These are phyloP conservation scores for Misgurnus anguillicaudatus DNA, from an alignment of 2,113 vertebrate genomes.

Conservation along the genomic window DNA sequence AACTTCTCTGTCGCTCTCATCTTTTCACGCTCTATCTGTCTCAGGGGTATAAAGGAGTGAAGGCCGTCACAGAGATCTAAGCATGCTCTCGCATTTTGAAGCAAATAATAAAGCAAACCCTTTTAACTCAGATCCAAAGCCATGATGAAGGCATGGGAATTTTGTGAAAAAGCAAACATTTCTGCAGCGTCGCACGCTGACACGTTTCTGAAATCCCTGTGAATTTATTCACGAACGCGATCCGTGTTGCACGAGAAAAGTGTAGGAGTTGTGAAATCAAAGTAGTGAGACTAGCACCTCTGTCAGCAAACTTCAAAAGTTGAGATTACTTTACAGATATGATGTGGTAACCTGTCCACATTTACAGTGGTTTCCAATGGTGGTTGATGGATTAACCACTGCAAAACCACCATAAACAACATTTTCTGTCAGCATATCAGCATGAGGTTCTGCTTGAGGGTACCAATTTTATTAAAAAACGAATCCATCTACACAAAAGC, in stretches of 20 bases:
- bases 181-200: slow-evolving; percentile 6
- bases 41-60: slow-evolving; percentile 29
- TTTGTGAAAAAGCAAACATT: slow-evolving; percentile 36
- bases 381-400: not conserved
- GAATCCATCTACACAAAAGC: too few species aligned
- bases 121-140: slow-evolving; percentile 43
- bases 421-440: not conserved
- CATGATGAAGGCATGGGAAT: slow-evolving; percentile 36
- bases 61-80: slow-evolving; percentile 41
- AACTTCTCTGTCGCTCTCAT: slow-evolving; percentile 20
- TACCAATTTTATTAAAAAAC: not conserved
- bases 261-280: slow-evolving; percentile 42
- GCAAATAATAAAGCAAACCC: slow-evolving; percentile 50
- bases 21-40: slow-evolving; percentile 22
- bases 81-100: slow-evolving; percentile 43
- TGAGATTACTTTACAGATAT: slow-evolving; percentile 9
- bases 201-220: slow-evolving; percentile 36
- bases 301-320: slow-evolving; percentile 13
- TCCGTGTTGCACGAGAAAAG: slow-evolving; percentile 9
- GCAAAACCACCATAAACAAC: not conserved
- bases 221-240: slow-evolving; percentile 36
- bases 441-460: not conserved
- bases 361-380: not conserved
- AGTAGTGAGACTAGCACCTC: slow-evolving; percentile 14
- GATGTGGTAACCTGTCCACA: slow-evolving; percentile 2